Percentiles rank a stretch among this genome's conserved stretches.
phyloP scores from a whole-genome alignment of 2,888 invertebrate genomes.

The Cerceris ruficornis region DNA sequence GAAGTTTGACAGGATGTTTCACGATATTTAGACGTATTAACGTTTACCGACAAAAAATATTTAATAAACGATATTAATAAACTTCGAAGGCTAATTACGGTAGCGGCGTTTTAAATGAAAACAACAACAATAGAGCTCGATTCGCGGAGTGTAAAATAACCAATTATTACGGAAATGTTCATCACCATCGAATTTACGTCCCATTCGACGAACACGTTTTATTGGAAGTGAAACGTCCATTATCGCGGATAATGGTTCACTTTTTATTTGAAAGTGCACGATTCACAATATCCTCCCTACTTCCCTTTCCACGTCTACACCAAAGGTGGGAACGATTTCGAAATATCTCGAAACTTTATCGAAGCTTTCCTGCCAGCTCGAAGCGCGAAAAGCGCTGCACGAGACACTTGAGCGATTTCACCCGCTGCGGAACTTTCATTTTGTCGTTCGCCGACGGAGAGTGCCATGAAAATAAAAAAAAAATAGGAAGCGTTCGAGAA shows the following conservation, averaged over 20 bases:
- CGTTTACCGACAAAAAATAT: too few relatives aligned
- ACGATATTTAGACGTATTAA: too few relatives aligned
- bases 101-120: too few relatives aligned
- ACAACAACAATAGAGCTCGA: too few relatives aligned
- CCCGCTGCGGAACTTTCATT: constrained; percentile 72
- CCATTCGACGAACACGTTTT: not conserved
- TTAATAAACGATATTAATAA: too few relatives aligned
- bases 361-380: constrained; percentile 70
- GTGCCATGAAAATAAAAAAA: constrained; percentile 27
- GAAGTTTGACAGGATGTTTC: too few relatives aligned
- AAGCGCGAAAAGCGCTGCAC: constrained; percentile 70
- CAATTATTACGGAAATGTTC: too few relatives aligned
- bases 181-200: too few relatives aligned
- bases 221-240: constrained; percentile 2
- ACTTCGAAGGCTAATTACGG: too few relatives aligned
- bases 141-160: too few relatives aligned
- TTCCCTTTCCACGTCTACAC: constrained; percentile 26
- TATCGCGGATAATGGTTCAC: constrained; percentile 1
- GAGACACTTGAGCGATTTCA: constrained; percentile 72
- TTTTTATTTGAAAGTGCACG: constrained; percentile 15
- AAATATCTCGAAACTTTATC: constrained; percentile 75
- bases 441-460: constrained; percentile 39
- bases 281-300: constrained; percentile 35
- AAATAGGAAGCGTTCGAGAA: not conserved
- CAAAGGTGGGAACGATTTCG: constrained; percentile 69